phyloP scores from a whole-genome alignment of 2,888 invertebrate genomes.

The Cremastobaeus sp. region DNA sequence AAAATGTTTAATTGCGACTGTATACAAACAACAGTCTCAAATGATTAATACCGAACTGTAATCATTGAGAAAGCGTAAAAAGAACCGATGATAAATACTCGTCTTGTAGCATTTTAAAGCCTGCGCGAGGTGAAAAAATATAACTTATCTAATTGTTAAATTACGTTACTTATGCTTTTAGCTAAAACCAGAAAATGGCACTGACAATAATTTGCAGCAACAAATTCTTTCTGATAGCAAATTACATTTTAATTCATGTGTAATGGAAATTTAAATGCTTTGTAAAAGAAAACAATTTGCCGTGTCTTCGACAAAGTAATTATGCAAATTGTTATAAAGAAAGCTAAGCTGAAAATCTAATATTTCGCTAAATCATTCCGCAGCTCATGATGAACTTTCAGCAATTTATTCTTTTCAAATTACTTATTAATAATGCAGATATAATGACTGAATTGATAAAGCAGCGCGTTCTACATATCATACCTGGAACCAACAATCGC shows the following conservation, averaged over 20 bases:
- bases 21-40: no score
- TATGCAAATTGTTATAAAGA: no score
- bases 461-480: constrained; percentile 1
- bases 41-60: constrained; percentile 20
- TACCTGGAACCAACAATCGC: constrained; percentile 23
- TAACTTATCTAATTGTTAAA: constrained; percentile 10
- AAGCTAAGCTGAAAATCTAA: no score
- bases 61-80: constrained; percentile 55
- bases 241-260: no score
- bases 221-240: no score
- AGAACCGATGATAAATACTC: constrained; percentile 30
- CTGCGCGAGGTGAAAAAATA: constrained; percentile 34
- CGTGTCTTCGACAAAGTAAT: no score
- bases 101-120: constrained; percentile 1
- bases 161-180: constrained; percentile 8
- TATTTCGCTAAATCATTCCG: no score
- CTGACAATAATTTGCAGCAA: no score
- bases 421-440: constrained; percentile 1
- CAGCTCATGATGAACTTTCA: not conserved
- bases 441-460: not conserved
- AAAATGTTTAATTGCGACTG: no score
- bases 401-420: not conserved
- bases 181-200: not conserved
- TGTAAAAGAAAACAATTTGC: no score
- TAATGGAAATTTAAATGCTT: no score